phyloP scores from a whole-genome alignment of 2,113 vertebrate species.

The Heteronetta atricapilla region DNA sequence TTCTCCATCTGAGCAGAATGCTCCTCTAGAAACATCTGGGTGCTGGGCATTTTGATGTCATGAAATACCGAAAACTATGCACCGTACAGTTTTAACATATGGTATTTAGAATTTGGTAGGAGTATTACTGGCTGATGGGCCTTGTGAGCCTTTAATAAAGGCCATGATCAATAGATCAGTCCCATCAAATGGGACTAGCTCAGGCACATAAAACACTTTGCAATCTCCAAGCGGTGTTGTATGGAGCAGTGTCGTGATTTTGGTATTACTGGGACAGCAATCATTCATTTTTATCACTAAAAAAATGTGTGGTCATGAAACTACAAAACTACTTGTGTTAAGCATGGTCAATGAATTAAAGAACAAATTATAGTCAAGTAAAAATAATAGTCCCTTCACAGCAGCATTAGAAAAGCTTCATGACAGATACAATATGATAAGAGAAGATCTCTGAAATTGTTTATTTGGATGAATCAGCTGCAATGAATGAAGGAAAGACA shows the following conservation, averaged over 20 bases:
- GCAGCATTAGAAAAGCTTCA: not conserved
- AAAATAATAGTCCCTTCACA: not conserved
- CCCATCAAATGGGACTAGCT: not conserved
- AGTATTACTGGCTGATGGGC: not conserved
- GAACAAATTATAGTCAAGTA: not conserved
- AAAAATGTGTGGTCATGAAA: not conserved
- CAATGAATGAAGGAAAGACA: not conserved
- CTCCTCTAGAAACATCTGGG: not conserved
- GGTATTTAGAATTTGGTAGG: not conserved
- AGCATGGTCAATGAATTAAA: not conserved
- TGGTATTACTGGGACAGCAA: not conserved
- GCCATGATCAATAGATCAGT: not conserved
- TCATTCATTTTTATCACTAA: not conserved
- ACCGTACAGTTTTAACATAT: not conserved
- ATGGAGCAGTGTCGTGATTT: not conserved
- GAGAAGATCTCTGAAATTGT: not conserved
- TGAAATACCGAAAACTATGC: not conserved
- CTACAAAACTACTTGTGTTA: not conserved
- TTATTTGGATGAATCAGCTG: not conserved
- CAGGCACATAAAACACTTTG: not conserved
- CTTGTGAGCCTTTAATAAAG: not conserved
- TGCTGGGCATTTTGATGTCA: not conserved
- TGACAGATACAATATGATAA: not conserved
- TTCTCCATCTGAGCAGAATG: not conserved
- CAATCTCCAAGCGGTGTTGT: not conserved